Base-by-base conservation (phyloP, 2,888 invertebrate genomes). In the Hedya salicella region DNA sequence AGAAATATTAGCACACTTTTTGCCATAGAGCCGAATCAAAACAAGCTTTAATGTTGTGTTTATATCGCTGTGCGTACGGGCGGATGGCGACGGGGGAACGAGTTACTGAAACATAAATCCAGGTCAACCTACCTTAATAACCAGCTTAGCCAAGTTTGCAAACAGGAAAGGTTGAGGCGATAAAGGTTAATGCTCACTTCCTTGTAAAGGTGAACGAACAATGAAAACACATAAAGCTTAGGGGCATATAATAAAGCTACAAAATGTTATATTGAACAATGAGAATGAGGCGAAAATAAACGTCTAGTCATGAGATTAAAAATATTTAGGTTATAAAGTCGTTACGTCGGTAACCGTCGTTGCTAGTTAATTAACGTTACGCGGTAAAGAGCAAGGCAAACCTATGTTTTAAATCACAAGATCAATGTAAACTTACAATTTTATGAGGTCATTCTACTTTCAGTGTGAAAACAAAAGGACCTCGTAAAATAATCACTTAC, bases 61-160 rank as follows among this genome's bases (percentile, higher is more conserved):
- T 3, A 3, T 40, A 21, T 14, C 25, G 1, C 25, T 40, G 53
- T 54, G 53, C 44, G 42, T 53, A 46, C 44, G 21, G 11, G 63
- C 54, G 30, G 40, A 54, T 25, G 42, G 40, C 17, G 49, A 30
- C 14, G 46, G 42, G 14, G 54, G 53, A 46, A 40, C 40, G 21
- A 40, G 81, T 83, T 82, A 86, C 83, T 85, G 81, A 76, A 77
- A 75, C 74, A 79, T 84, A 82, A 85, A 83, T 79, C 73, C 77
- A 77, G 81, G 83, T 77, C 79, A 54, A 48, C 66, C 54, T 66
- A 60, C 54, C 53, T 54, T 66, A 66, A 66, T 60, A 61, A 66
- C 60, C 53, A 25, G 44, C 32, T 30, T 21, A 25, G 49, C 32
- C 48, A 57, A 49, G 50, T 71, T 68, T 57, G 57, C 70, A 72